Evolutionary conservation across 2,113 vertebrate genomes (phyloP).

Genomic region (Hyperoodon ampullatus): DNA sequence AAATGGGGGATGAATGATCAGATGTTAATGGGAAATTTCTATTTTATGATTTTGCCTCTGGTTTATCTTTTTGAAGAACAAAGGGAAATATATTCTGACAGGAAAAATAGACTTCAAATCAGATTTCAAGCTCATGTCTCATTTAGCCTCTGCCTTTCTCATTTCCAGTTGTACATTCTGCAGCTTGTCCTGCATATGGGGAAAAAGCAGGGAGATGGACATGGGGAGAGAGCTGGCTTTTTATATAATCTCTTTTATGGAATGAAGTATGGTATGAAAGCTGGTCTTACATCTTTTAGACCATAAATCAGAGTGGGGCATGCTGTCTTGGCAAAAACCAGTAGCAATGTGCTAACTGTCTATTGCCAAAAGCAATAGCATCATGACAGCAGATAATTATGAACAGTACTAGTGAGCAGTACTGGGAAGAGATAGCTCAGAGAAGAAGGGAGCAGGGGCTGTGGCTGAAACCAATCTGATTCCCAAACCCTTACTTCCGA

Average conservation of each 20-base stretch:
- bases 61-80: not conserved
- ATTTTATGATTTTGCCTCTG: not conserved
- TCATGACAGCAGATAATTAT: slow-evolving; percentile 54
- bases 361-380: slow-evolving; percentile 58
- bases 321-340: slow-evolving; percentile 62
- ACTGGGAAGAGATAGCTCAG: not conserved
- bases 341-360: slow-evolving; percentile 16
- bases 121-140: not conserved
- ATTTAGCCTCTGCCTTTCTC: not conserved
- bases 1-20: not conserved
- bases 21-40: not conserved
- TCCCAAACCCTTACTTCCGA: not conserved
- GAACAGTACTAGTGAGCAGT: not conserved
- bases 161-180: not conserved
- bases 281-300: slow-evolving; percentile 50
- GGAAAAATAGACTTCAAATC: not conserved
- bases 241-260: not conserved
- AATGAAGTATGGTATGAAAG: slow-evolving; percentile 29
- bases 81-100: not conserved
- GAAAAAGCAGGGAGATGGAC: not conserved
- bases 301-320: slow-evolving; percentile 63
- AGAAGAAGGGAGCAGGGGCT: fast-evolving
- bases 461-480: not conserved
- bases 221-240: not conserved
- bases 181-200: not conserved